Evolutionary conservation across 2,888 invertebrate genomes (phyloP).

Genomic region (Oxycera nigricornis): DNA sequence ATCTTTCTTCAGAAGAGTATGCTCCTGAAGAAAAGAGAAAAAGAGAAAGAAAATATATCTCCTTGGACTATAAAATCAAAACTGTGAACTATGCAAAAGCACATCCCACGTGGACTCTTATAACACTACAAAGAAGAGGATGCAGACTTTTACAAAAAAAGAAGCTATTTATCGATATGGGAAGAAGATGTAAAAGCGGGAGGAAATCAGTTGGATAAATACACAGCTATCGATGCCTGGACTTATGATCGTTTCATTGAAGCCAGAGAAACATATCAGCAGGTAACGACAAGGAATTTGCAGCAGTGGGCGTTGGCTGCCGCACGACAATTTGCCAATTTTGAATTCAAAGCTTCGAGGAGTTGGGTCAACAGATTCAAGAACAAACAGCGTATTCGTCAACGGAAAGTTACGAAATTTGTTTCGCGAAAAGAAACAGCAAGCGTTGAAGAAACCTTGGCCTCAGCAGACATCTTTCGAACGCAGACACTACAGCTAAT

Average conservation of each 20-base stretch:
- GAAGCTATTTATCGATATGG: constrained; percentile 17
- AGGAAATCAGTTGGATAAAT: constrained; percentile 34
- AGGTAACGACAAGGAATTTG: constrained; percentile 28
- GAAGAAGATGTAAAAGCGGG: constrained; percentile 23
- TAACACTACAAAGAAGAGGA: constrained; percentile 32
- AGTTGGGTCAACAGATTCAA: constrained; percentile 18
- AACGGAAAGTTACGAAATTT: constrained; percentile 30
- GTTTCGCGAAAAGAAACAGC: constrained; percentile 23
- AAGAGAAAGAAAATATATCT: background rate
- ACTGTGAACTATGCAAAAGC: constrained; percentile 1
- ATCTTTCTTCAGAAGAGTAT: background rate
- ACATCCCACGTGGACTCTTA: constrained; percentile 4
- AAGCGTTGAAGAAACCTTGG: constrained; percentile 18
- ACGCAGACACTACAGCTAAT: background rate
- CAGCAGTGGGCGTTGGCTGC: constrained; percentile 39
- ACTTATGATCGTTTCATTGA: constrained; percentile 27
- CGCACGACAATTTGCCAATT: constrained; percentile 16
- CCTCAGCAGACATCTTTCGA: background rate
- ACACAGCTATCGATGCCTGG: constrained; percentile 25
- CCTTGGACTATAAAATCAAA: background rate
- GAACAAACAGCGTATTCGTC: constrained; percentile 17
- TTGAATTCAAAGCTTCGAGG: constrained; percentile 18
- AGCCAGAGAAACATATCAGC: constrained; percentile 14
- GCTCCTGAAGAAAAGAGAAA: background rate
- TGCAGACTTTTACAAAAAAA: constrained; percentile 29